phyloP scores from a whole-genome alignment of 2,888 invertebrate genomes.

The Drosophila monieri region DNA sequence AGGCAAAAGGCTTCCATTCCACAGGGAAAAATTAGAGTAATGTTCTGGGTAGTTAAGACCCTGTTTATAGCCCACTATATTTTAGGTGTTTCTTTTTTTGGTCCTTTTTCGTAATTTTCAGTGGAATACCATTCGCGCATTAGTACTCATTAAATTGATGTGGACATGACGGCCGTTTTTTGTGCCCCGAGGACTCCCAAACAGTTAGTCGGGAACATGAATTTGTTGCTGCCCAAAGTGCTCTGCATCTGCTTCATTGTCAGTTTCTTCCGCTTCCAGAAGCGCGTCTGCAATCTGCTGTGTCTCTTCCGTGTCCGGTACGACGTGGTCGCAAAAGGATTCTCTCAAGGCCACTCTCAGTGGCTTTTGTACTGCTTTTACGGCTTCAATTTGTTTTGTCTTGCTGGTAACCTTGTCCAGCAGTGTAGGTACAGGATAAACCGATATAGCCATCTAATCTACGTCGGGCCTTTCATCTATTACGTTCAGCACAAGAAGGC shows the following conservation, averaged over 20 bases:
- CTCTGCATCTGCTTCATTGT: constrained; percentile 47
- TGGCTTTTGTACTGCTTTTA: neutral
- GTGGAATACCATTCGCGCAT: constrained; percentile 16
- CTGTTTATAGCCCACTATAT: neutral
- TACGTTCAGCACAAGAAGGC: neutral
- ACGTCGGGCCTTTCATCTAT: constrained; percentile 1
- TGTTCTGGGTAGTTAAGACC: neutral
- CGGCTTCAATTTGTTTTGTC: accelerated
- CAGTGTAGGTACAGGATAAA: neutral
- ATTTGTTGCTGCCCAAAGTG: constrained; percentile 25
- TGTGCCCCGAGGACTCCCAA: neutral
- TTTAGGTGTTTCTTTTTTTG: neutral
- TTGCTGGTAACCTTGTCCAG: accelerated
- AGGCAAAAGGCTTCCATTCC: constrained; percentile 42
- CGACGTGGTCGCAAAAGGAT: constrained; percentile 17
- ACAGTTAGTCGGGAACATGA: constrained; percentile 23
- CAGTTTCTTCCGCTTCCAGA: constrained; percentile 37
- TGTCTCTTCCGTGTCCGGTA: constrained; percentile 23
- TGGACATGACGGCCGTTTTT: constrained; percentile 2
- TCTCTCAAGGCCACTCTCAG: constrained; percentile 24
- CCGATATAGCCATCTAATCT: neutral
- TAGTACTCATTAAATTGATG: constrained; percentile 36
- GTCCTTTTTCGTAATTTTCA: neutral
- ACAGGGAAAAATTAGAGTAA: neutral
- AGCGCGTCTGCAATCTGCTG: constrained; percentile 17